phyloP scores from a whole-genome alignment of 2,113 vertebrate genomes.

The Lathamus discolor region DNA sequence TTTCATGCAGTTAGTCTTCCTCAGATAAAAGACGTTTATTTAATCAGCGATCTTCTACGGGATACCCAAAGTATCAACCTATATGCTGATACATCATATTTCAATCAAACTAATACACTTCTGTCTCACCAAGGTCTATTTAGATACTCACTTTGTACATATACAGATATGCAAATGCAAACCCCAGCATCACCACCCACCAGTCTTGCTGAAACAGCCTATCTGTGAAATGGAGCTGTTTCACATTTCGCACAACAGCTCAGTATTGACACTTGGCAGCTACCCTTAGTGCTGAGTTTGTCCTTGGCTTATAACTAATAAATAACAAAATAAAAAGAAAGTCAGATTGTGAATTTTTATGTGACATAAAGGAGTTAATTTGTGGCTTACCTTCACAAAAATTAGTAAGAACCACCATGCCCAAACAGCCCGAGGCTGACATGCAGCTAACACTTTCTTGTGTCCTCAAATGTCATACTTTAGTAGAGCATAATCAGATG shows the following conservation, averaged over 20 bases:
- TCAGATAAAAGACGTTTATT: neutral
- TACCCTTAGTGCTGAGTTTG: neutral
- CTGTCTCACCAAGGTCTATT: neutral
- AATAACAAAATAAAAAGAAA: neutral
- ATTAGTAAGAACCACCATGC: neutral
- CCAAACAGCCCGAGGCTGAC: neutral
- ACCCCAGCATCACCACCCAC: neutral
- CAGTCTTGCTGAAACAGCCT: neutral
- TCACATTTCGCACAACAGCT: neutral
- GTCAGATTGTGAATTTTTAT: neutral
- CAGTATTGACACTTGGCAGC: neutral
- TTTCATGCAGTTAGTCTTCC: neutral
- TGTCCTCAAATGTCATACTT: accelerated
- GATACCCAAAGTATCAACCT: neutral
- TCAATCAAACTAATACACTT: neutral
- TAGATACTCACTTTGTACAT: neutral
- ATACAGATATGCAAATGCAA: neutral
- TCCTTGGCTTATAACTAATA: neutral
- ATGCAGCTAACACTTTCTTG: neutral
- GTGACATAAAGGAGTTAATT: neutral
- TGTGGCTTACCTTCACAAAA: neutral
- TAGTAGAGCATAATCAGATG: neutral
- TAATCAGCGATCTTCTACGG: neutral
- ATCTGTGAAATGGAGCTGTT: neutral
- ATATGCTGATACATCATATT: neutral